Evolutionary conservation across 2,888 invertebrate species (phyloP), one percentile per base, ranked within the genome.

Genomic region (Oconnorella tubifera): DNA sequence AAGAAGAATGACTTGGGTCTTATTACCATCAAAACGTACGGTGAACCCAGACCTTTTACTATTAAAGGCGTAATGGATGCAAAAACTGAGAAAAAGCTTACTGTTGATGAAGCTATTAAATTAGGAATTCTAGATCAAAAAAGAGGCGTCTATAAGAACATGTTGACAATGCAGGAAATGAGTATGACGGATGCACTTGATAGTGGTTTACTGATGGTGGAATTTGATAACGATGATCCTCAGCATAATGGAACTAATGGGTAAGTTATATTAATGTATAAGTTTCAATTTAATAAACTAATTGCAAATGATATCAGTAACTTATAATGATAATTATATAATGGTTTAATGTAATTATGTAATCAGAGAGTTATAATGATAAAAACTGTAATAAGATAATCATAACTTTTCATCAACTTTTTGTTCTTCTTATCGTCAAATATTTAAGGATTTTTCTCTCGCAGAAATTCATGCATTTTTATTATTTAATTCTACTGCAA

Each of bases 1-100:
- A 78, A 78, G 68, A 72, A 75, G 32, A 72, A 76, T 23, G 79
- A 80, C 1, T 75, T 77, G 57, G 81, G 80, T 3, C 68, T 81
- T 6, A 77, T 81, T 53, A 78, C 79, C 23, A 75, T 81, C 51
- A 77, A 75, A 65, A 76, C 76, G 4, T 73, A 59, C 3, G 68
- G 71, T 29, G 78, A 77, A 57, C 73, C 73, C 0, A 67, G 77
- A 25, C 79, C 78, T 0, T 78, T 76, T 71, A 76, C 75, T 32
- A 48, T 70, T 3, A 23, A 29, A 23, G 40, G 31, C 19, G 60
- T 60, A 3, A 33, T 60, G 14, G 60, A 60, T n/a, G 49, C 60
- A 0, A 60, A 51, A 51, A 60, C 60, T 3, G 60, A 60, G 60
- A 27, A 6, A 25, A 49, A 60, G 29, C 1, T 60, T 49, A 28